These are phyloP conservation scores for Triplophysa yarkandensis DNA, from an alignment of 2,797 vertebrate genomes.

Conservation along the genomic window DNA sequence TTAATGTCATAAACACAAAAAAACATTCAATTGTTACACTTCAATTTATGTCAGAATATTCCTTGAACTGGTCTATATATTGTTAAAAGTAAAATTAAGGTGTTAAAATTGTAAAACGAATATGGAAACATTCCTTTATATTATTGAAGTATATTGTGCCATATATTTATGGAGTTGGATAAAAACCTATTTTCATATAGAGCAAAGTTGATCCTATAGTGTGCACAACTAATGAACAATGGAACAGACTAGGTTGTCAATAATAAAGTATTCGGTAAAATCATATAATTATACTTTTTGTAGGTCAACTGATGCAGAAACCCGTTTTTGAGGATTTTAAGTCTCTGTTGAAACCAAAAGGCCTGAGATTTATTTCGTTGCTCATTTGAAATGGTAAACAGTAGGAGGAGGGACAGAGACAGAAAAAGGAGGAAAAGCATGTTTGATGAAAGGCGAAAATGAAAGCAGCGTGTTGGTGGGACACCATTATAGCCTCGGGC, in stretches of 20 bases:
- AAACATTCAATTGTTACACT: no score
- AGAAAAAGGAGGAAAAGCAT: slow-evolving; percentile 49
- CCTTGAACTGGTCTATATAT: background rate
- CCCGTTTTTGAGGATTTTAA: slow-evolving; percentile 30
- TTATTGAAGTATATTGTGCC: no score
- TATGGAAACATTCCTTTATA: no score
- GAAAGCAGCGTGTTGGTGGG: slow-evolving; percentile 51
- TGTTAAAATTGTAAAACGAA: no score
- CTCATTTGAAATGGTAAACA: slow-evolving; percentile 50
- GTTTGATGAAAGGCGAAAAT: slow-evolving; percentile 55
- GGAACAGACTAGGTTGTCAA: no score
- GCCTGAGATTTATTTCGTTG: slow-evolving; percentile 52
- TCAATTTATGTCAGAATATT: no score
- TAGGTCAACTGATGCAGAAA: slow-evolving; percentile 10
- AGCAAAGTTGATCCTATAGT: background rate
- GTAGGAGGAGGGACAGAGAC: slow-evolving; percentile 42
- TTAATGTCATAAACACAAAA: background rate
- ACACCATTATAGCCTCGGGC: slow-evolving; percentile 56
- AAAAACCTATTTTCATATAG: background rate
- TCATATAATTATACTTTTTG: no score
- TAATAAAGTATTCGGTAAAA: background rate
- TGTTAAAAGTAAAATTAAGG: no score
- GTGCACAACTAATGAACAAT: no score
- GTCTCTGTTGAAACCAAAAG: slow-evolving; percentile 29
- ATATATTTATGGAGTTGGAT: no score